A percentile compares a stretch with the other conserved stretches of the same genome.
Conservation (phyloP, 1,140 invertebrate genomes). For the Penaeus indicus region DNA sequence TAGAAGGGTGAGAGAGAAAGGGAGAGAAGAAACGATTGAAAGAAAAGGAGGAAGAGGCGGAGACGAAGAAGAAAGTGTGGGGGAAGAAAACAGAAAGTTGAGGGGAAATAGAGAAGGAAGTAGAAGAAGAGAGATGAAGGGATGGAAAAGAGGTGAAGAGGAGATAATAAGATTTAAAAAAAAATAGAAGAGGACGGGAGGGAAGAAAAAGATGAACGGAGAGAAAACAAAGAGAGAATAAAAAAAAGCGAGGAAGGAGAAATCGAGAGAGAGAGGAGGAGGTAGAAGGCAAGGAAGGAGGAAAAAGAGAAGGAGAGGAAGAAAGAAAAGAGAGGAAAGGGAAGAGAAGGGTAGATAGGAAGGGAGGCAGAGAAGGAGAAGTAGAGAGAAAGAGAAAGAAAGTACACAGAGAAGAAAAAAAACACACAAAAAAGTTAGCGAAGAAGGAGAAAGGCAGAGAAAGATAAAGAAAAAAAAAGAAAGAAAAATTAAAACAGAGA, state of each 20-base stretch:
- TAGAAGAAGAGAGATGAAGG: not conserved
- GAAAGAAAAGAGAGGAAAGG: not conserved
- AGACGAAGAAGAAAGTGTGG: too few species aligned
- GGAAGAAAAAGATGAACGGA: not conserved
- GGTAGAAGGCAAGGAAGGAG: not conserved
- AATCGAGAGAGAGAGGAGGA: not conserved
- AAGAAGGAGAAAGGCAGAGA: too few species aligned
- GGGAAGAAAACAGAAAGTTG: not conserved
- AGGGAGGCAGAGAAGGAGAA: not conserved
- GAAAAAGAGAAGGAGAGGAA: not conserved
- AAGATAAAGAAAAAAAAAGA: too few species aligned
- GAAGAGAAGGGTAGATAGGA: not conserved
- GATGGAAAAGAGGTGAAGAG: not conserved
- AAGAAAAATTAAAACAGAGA: too few species aligned
- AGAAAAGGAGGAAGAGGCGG: too few species aligned
- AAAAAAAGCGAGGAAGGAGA: constrained; percentile 32
- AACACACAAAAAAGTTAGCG: constrained; percentile 3
- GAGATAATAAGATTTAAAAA: not conserved
- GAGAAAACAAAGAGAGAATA: constrained; percentile 1
- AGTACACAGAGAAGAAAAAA: not conserved
- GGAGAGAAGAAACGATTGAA: too few species aligned
- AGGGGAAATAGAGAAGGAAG: not conserved
- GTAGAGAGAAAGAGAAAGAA: not conserved
- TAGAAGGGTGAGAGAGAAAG: too few species aligned
- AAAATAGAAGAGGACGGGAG: not conserved